A percentile compares a stretch with the other conserved stretches of the same genome.
phyloP scores from a whole-genome alignment of 2,888 invertebrate genomes.

The Watsonalla cultraria region DNA sequence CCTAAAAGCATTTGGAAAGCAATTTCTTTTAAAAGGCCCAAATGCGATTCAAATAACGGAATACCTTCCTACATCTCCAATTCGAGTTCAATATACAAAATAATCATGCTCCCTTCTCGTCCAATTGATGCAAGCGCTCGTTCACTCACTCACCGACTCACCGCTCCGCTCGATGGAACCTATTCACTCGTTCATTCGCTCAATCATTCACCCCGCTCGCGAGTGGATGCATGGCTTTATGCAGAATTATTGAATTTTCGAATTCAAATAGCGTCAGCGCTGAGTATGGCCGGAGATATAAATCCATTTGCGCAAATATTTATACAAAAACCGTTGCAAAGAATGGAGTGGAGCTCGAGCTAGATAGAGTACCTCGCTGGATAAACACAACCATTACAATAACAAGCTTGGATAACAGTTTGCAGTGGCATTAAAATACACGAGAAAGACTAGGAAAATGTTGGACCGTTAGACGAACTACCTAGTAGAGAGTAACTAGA shows the following conservation, averaged over 20 bases:
- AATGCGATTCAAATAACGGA: constrained; percentile 40
- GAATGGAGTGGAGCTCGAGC: constrained; percentile 16
- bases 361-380: neutral
- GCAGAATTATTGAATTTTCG: constrained; percentile 64
- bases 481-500: too few relatives aligned
- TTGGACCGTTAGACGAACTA: too few relatives aligned
- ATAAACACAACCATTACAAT: too few relatives aligned
- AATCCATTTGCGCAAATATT: constrained; percentile 51
- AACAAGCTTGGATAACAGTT: too few relatives aligned
- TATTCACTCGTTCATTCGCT: constrained; percentile 52
- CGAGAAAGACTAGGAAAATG: too few relatives aligned
- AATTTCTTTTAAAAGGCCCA: constrained; percentile 31
- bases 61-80: constrained; percentile 33
- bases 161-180: constrained; percentile 40
- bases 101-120: constrained; percentile 46
- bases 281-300: constrained; percentile 34
- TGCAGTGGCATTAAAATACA: too few relatives aligned
- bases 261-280: constrained; percentile 41
- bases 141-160: constrained; percentile 34
- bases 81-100: constrained; percentile 47
- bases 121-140: constrained; percentile 37
- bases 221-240: constrained; percentile 60
- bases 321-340: constrained; percentile 26
- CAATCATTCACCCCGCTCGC: constrained; percentile 51
- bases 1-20: constrained; percentile 14